phyloP scores from a whole-genome alignment of 1,140 invertebrate genomes.

The Maniola jurtina region DNA sequence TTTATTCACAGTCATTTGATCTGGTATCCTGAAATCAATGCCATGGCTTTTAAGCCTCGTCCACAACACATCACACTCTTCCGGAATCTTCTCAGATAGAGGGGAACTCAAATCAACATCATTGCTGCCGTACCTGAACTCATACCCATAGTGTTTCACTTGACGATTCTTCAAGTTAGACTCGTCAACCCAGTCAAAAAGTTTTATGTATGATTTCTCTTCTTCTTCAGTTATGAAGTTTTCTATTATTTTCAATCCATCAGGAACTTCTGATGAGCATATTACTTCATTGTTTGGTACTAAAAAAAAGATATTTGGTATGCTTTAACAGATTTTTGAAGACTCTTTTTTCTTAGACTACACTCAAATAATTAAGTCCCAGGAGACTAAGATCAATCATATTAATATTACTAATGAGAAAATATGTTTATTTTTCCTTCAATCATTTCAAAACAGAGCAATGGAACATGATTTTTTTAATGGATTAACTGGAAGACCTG shows the following conservation, averaged over 20 bases:
- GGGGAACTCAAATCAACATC: slow-evolving; percentile 88
- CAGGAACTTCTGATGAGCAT: slow-evolving; percentile 74
- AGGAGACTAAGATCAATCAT: too few relatives aligned
- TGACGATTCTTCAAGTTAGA: slow-evolving; percentile 88
- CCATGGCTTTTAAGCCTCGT: slow-evolving; percentile 33
- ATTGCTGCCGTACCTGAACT: slow-evolving; percentile 95
- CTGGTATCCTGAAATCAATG: slow-evolving; percentile 80
- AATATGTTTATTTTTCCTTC: too few relatives aligned
- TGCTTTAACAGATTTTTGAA: too few relatives aligned
- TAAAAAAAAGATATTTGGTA: slow-evolving; percentile 22
- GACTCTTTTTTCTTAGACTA: background rate
- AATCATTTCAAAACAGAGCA: too few relatives aligned
- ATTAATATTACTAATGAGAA: too few relatives aligned
- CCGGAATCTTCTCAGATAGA: slow-evolving; percentile 57
- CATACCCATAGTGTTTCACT: slow-evolving; percentile 96
- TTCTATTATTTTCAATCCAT: slow-evolving; percentile 85
- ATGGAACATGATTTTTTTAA: too few relatives aligned
- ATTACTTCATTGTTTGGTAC: slow-evolving; percentile 59
- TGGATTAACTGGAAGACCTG: too few relatives aligned
- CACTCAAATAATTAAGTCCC: too few relatives aligned
- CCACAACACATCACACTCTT: slow-evolving; percentile 83
- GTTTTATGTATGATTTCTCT: slow-evolving; percentile 83
- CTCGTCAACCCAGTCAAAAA: slow-evolving; percentile 80
- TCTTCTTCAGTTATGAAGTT: slow-evolving; percentile 88
- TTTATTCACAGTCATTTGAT: slow-evolving; percentile 96